These are phyloP conservation scores for Raja brachyura DNA, from an alignment of 2,113 vertebrate genomes.

Conservation along the genomic window DNA sequence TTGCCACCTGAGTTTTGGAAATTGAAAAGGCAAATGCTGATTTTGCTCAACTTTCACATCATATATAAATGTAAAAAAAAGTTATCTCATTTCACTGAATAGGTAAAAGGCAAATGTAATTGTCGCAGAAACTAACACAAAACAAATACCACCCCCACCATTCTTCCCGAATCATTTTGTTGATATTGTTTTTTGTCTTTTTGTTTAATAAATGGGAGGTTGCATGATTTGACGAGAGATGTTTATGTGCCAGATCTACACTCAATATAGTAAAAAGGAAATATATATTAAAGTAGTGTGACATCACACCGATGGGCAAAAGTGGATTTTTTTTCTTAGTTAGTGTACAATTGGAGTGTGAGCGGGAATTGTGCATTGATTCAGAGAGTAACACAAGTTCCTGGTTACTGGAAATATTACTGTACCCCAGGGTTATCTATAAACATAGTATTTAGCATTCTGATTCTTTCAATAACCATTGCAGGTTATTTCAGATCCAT, in stretches of 20 bases:
- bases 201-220: not conserved
- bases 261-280: not conserved
- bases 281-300: not conserved
- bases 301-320: not conserved
- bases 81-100: not conserved
- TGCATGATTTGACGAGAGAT: not conserved
- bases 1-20: constrained; percentile 79
- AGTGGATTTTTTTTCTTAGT: not conserved
- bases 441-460: not conserved
- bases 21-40: constrained; percentile 43
- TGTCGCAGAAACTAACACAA: not conserved
- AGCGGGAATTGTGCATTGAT: not conserved
- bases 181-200: not conserved
- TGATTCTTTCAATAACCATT: not conserved
- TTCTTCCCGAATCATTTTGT: not conserved
- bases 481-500: not conserved
- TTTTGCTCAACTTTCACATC: constrained; percentile 7
- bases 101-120: not conserved
- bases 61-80: not conserved
- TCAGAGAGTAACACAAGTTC: not conserved
- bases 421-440: not conserved
- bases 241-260: not conserved
- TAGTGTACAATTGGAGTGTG: not conserved
- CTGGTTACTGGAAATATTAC: not conserved
- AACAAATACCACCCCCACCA: not conserved